A percentile compares a stretch with the other conserved stretches of the same genome.
Evolutionary conservation across 2,888 invertebrate species (phyloP).

Genomic region (Lissocephala sabroskyi): DNA sequence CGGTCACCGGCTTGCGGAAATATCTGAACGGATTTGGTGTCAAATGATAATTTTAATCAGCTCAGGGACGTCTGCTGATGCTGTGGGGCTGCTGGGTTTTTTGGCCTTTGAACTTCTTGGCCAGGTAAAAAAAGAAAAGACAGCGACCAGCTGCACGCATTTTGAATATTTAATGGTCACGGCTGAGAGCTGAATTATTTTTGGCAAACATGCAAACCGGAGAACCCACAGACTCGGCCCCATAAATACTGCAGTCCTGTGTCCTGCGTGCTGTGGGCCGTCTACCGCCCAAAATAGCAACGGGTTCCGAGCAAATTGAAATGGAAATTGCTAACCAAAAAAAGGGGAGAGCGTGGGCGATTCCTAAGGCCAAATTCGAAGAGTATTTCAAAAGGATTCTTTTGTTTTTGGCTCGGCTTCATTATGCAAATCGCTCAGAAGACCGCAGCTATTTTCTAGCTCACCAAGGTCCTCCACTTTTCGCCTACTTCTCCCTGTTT

Average conservation of each 20-base stretch:
- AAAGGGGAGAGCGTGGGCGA: not conserved
- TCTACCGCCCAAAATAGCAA: too few relatives aligned
- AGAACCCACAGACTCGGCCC: too few relatives aligned
- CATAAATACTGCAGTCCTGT: too few relatives aligned
- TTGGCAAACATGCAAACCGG: slow-evolving; percentile 17
- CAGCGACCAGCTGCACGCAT: slow-evolving; percentile 21
- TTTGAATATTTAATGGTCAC: slow-evolving; percentile 35
- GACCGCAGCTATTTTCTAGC: too few relatives aligned
- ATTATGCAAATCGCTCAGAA: slow-evolving; percentile 56
- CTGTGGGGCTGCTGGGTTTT: slow-evolving; percentile 9
- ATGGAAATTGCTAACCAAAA: too few relatives aligned
- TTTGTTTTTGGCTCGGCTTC: slow-evolving; percentile 16
- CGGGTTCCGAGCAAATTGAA: too few relatives aligned
- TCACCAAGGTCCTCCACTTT: too few relatives aligned
- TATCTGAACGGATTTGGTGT: slow-evolving; percentile 38
- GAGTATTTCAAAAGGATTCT: too few relatives aligned
- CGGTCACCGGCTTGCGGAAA: slow-evolving; percentile 33
- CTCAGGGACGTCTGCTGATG: too few relatives aligned
- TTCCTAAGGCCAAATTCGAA: too few relatives aligned
- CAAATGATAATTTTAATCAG: slow-evolving; percentile 54
- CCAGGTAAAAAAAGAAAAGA: slow-evolving; percentile 12
- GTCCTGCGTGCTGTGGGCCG: too few relatives aligned
- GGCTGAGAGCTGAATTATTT: slow-evolving; percentile 26
- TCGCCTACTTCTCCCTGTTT: too few relatives aligned
- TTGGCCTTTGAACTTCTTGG: slow-evolving; percentile 9